These are phyloP conservation scores for Pararge aegeria DNA, from an alignment of 1,140 invertebrate species.

Conservation along the genomic window DNA sequence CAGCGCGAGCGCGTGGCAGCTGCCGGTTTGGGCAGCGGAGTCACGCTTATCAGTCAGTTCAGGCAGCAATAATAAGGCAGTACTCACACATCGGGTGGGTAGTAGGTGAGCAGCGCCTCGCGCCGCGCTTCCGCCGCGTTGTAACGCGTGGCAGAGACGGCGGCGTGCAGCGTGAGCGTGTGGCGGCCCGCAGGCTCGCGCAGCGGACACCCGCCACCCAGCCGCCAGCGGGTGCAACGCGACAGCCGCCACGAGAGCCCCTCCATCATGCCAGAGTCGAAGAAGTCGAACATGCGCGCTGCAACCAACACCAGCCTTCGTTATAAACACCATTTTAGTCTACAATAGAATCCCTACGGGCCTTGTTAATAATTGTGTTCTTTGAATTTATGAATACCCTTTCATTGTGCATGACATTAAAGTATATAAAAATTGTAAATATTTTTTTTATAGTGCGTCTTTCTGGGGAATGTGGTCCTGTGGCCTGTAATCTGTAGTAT, in stretches of 20 bases:
- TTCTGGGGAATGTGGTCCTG: too few species aligned
- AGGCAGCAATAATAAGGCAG: too few species aligned
- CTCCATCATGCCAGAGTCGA: slow-evolving; percentile 93
- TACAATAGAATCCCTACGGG: too few species aligned
- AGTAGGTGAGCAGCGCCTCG: slow-evolving; percentile 66
- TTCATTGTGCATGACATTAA: too few species aligned
- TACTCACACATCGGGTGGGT: slow-evolving; percentile 68
- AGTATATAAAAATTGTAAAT: too few species aligned
- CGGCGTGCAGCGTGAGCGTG: slow-evolving; percentile 60
- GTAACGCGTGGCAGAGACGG: slow-evolving; percentile 53
- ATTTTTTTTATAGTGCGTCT: too few species aligned
- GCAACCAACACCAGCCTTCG: slow-evolving; percentile 34
- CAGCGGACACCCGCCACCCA: slow-evolving; percentile 58
- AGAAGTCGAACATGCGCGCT: slow-evolving; percentile 93
- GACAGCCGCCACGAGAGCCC: slow-evolving; percentile 83
- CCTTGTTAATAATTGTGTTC: too few species aligned
- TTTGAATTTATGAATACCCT: too few species aligned
- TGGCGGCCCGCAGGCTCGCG: slow-evolving; percentile 57
- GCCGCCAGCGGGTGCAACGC: slow-evolving; percentile 61
- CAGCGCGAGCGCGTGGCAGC: too few species aligned
- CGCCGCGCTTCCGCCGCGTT: slow-evolving; percentile 38
- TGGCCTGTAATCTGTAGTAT: too few species aligned
- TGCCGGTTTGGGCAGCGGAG: too few species aligned
- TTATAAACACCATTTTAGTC: background rate
- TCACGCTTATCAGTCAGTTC: too few species aligned